Percentiles rank a stretch among this genome's conserved stretches.
phyloP scores from a whole-genome alignment of 2,113 vertebrate species.

The Ptilorrhoa leucosticta region DNA sequence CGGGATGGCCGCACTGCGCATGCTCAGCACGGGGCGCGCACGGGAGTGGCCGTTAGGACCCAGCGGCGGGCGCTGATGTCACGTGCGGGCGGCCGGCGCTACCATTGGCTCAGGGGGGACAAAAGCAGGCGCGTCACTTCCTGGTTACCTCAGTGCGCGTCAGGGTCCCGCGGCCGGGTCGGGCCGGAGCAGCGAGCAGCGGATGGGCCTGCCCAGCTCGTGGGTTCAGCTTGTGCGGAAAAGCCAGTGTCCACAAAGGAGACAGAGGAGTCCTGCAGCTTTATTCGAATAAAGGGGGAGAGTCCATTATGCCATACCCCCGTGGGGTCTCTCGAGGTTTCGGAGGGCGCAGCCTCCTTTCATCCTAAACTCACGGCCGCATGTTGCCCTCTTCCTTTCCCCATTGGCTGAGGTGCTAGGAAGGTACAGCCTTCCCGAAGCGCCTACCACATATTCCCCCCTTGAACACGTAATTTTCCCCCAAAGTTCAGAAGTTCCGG shows the following conservation, averaged over 20 bases:
- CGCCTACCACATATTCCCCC: not conserved
- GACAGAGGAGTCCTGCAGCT: not conserved
- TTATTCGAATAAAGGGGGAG: not conserved
- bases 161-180: rapidly evolving
- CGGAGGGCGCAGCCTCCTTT: not conserved
- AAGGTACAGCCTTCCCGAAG: not conserved
- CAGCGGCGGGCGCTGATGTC: rapidly evolving
- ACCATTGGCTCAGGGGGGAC: not conserved
- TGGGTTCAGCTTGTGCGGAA: not conserved
- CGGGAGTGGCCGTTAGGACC: rapidly evolving
- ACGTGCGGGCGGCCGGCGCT: not conserved
- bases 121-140: rapidly evolving
- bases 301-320: not conserved
- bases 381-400: not conserved
- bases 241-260: not conserved
- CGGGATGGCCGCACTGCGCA: rapidly evolving
- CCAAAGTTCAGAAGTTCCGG: not conserved
- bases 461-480: not conserved
- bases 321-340: not conserved
- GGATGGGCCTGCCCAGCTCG: rapidly evolving
- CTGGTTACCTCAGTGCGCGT: rapidly evolving
- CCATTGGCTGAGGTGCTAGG: not conserved
- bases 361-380: not conserved
- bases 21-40: not conserved
- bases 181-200: not conserved